Conservation (phyloP, 2,888 invertebrate genomes). For the Morpho helenor region DNA sequence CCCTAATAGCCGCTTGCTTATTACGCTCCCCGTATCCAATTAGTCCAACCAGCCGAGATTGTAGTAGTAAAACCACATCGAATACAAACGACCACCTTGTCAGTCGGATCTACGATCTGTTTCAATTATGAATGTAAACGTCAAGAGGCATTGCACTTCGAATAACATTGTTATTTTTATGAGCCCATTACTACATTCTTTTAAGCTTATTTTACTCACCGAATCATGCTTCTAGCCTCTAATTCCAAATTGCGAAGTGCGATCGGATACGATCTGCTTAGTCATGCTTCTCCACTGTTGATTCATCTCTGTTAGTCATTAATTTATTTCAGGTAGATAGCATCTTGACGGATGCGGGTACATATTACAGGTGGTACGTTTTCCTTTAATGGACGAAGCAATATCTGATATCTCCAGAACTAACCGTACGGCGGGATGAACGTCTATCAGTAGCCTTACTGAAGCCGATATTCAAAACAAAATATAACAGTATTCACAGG, state of each 20-base stretch:
- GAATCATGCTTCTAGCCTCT: constrained; percentile 31
- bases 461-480: constrained; percentile 68
- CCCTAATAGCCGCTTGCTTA: constrained; percentile 40
- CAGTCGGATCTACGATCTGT: constrained; percentile 12
- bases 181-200: constrained; percentile 37
- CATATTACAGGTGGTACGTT: constrained; percentile 65
- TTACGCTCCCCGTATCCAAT: constrained; percentile 58
- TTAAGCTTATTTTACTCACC: constrained; percentile 26
- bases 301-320: constrained; percentile 67
- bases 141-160: constrained; percentile 15
- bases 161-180: constrained; percentile 18
- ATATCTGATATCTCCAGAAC: constrained; percentile 45
- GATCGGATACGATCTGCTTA: constrained; percentile 40
- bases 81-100: constrained; percentile 34
- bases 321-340: constrained; percentile 66
- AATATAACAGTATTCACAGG: constrained; percentile 68
- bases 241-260: constrained; percentile 51
- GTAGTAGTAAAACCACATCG: constrained; percentile 25
- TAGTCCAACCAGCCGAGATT: constrained; percentile 46
- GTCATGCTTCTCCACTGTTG: constrained; percentile 50
- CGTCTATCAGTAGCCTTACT: constrained; percentile 51
- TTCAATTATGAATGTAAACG: constrained; percentile 14
- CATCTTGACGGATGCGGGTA: constrained; percentile 70
- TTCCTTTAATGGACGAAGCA: constrained; percentile 64
- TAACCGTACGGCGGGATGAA: constrained; percentile 34